Conservation (phyloP, 2,888 invertebrate species). For the Dolomedes plantarius region DNA sequence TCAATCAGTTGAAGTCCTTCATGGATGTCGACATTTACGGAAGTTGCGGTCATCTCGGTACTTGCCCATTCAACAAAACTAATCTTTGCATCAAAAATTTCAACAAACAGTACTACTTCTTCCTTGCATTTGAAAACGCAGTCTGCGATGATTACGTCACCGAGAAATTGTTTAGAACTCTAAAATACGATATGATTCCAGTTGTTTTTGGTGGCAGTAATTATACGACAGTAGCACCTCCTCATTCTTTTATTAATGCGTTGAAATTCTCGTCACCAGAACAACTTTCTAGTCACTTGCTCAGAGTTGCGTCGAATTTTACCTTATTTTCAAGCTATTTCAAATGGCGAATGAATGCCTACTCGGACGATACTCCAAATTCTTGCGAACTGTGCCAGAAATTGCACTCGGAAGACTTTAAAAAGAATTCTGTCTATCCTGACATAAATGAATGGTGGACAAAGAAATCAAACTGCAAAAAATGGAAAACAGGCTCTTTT, state of each 20-base stretch:
- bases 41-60: constrained; percentile 68
- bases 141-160: constrained; percentile 72
- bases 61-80: constrained; percentile 51
- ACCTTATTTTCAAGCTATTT: constrained; percentile 52
- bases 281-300: constrained; percentile 52
- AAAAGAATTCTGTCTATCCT: not conserved
- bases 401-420: constrained; percentile 38
- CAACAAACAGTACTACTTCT: constrained; percentile 66
- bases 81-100: constrained; percentile 48
- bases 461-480: constrained; percentile 26
- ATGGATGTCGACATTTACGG: constrained; percentile 73
- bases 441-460: constrained; percentile 57
- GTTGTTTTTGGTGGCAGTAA: constrained; percentile 73
- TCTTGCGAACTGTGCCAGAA: constrained; percentile 54
- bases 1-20: constrained; percentile 57
- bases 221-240: constrained; percentile 75
- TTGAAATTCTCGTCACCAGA: constrained; percentile 47
- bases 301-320: constrained; percentile 43
- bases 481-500: constrained; percentile 16
- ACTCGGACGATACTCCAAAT: not conserved
- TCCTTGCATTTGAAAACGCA: constrained; percentile 72
- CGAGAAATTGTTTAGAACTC: constrained; percentile 71
- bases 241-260: constrained; percentile 76
- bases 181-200: constrained; percentile 68
- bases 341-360: constrained; percentile 75